Percentiles rank a stretch among this genome's conserved stretches.
These are phyloP conservation scores for Plusia festucae DNA, from an alignment of 2,888 invertebrate genomes.

Conservation along the genomic window DNA sequence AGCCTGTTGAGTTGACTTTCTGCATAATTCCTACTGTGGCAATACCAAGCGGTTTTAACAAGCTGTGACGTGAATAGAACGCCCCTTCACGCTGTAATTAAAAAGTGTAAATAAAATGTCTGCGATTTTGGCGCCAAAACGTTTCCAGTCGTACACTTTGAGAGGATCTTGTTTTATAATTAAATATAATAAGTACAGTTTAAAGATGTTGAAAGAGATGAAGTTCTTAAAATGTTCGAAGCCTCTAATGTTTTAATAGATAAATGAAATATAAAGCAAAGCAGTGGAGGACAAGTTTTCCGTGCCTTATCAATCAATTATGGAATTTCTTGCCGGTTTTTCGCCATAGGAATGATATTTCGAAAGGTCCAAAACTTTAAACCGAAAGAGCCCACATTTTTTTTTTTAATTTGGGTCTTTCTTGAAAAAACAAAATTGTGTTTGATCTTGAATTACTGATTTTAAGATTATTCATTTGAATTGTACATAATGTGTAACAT, in stretches of 20 bases:
- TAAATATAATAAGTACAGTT: neutral
- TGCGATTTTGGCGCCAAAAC: constrained; percentile 12
- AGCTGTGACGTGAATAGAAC: constrained; percentile 29
- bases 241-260: neutral
- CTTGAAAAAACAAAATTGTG: too few relatives aligned
- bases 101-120: constrained; percentile 32
- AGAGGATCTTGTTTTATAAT: neutral
- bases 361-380: too few relatives aligned
- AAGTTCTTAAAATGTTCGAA: neutral
- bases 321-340: too few relatives aligned
- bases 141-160: neutral
- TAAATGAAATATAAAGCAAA: too few relatives aligned
- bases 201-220: neutral
- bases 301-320: too few relatives aligned
- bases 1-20: constrained; percentile 11
- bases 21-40: neutral
- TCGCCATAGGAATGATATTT: too few relatives aligned
- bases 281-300: too few relatives aligned
- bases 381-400: too few relatives aligned
- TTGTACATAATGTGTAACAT: too few relatives aligned
- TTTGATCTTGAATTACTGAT: too few relatives aligned
- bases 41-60: constrained; percentile 18
- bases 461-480: too few relatives aligned
- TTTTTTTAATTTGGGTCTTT: too few relatives aligned
- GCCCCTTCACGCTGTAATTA: constrained; percentile 24